These are phyloP conservation scores for Scleropages formosus DNA, from an alignment of 2,797 vertebrate species.

Conservation along the genomic window DNA sequence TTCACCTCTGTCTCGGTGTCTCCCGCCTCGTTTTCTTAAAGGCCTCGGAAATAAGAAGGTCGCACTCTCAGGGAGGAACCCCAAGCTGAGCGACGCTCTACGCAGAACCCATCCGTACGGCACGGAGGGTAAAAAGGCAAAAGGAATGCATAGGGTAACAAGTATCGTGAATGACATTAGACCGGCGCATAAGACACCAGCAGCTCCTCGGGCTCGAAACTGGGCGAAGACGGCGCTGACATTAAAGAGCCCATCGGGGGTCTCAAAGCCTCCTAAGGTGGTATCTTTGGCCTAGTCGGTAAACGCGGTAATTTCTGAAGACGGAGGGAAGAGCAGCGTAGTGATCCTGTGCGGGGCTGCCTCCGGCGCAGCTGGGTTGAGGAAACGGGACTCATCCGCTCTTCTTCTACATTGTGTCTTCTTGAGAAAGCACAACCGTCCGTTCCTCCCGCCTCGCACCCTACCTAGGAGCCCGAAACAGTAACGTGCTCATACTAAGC, in stretches of 20 bases:
- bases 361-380: not conserved
- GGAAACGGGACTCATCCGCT: no score
- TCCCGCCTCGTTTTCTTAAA: not conserved
- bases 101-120: not conserved
- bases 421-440: no score
- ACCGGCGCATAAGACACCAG: not conserved
- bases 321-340: not conserved
- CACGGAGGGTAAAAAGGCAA: not conserved
- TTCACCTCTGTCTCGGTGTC: not conserved
- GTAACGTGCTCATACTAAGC: slow-evolving; percentile 17
- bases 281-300: not conserved
- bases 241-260: not conserved
- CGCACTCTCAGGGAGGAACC: not conserved
- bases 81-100: not conserved
- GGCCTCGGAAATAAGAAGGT: not conserved
- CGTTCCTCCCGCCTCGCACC: slow-evolving; percentile 18
- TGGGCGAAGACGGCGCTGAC: not conserved
- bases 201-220: slow-evolving; percentile 5
- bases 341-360: not conserved
- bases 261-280: not conserved
- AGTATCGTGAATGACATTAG: not conserved
- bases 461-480: slow-evolving; percentile 33
- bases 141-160: not conserved
- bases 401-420: no score
- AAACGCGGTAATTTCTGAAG: not conserved